A percentile compares a stretch with the other conserved stretches of the same genome.
Conservation (phyloP, 2,888 invertebrate genomes). For the Pheosia tremula region DNA sequence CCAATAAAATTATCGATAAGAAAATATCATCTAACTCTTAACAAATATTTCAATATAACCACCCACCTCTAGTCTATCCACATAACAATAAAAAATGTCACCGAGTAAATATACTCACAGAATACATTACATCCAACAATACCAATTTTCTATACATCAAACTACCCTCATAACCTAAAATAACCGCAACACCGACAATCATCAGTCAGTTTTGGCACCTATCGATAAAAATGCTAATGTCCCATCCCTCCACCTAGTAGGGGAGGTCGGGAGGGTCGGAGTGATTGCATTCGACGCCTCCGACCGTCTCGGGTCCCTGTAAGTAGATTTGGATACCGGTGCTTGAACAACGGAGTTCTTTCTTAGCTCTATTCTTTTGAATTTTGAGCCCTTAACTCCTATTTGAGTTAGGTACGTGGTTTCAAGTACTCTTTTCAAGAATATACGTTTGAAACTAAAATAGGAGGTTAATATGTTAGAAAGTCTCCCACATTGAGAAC, state of each 20-base stretch:
- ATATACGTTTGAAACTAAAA: background rate
- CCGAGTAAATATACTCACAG: background rate
- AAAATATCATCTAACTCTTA: too few relatives aligned
- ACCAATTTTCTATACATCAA: slow-evolving; percentile 3
- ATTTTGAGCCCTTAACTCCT: slow-evolving; percentile 33
- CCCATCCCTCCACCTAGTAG: slow-evolving; percentile 52
- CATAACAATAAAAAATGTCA: too few relatives aligned
- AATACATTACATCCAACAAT: background rate
- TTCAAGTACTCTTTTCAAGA: slow-evolving; percentile 15
- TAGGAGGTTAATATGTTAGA: background rate
- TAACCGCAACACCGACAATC: slow-evolving; percentile 40
- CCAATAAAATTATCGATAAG: too few relatives aligned
- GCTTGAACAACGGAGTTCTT: slow-evolving; percentile 51
- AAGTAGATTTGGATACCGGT: slow-evolving; percentile 55
- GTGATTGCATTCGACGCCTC: slow-evolving; percentile 72
- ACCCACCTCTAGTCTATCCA: too few relatives aligned
- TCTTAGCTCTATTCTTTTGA: slow-evolving; percentile 49
- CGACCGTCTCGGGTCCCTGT: slow-evolving; percentile 44
- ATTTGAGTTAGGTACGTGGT: slow-evolving; percentile 36
- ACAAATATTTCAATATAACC: too few relatives aligned
- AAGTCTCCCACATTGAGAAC: background rate
- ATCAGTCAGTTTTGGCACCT: slow-evolving; percentile 54
- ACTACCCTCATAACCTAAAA: slow-evolving; percentile 25
- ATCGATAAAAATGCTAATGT: slow-evolving; percentile 80
- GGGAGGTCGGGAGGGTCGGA: slow-evolving; percentile 49